phyloP scores from a whole-genome alignment of 1,140 invertebrate species.

The Nomia melanderi region DNA sequence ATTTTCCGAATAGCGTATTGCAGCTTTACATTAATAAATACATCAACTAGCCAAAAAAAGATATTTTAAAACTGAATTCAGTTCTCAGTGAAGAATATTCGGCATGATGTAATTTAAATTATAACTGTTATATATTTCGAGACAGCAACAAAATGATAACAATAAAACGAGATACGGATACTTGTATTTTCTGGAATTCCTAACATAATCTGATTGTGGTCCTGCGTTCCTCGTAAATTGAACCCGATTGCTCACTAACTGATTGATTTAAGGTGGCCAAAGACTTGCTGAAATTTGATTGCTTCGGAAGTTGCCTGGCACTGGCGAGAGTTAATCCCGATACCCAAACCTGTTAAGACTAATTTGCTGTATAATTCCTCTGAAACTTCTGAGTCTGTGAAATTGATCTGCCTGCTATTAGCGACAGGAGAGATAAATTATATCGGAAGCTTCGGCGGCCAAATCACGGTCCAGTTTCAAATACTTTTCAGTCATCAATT shows the following conservation, averaged over 20 bases:
- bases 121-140: no score
- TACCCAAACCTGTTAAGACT: background rate
- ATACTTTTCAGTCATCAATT: no score
- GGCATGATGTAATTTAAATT: no score
- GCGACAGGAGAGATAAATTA: background rate
- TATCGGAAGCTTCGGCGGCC: background rate
- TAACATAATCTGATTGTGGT: background rate
- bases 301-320: constrained; percentile 1
- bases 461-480: no score
- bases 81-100: no score
- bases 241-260: constrained; percentile 1
- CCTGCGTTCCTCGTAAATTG: constrained; percentile 2
- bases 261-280: constrained; percentile 13
- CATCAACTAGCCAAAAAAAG: no score
- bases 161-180: background rate
- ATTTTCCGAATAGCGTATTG: no score
- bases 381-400: background rate
- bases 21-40: no score
- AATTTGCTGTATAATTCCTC: background rate
- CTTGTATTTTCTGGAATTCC: background rate
- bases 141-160: background rate
- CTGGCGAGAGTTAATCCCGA: background rate
- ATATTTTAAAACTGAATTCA: no score
- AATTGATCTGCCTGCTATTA: background rate
- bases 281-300: constrained; percentile 13